phyloP scores from a whole-genome alignment of 2,797 vertebrate genomes.

The Pseudotriccus pelzelni region DNA sequence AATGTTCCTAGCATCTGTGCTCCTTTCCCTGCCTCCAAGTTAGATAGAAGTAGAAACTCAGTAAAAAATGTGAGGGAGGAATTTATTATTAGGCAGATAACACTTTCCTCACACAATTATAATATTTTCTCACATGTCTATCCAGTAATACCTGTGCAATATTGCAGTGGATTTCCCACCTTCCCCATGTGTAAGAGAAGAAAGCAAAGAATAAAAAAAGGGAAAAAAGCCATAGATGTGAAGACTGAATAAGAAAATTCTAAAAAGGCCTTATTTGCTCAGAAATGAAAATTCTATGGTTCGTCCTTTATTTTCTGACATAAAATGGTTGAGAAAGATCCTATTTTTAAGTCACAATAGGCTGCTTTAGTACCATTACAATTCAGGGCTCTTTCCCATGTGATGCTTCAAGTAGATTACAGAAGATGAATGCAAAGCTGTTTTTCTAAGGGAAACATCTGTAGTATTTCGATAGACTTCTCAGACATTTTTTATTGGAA shows the following conservation, averaged over 20 bases:
- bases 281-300: not conserved
- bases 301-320: not conserved
- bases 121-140: not conserved
- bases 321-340: not conserved
- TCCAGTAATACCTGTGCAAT: not conserved
- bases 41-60: not conserved
- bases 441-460: not conserved
- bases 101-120: not conserved
- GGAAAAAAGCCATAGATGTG: not conserved
- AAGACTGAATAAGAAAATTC: not conserved
- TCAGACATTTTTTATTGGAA: not conserved
- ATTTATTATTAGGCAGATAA: not conserved
- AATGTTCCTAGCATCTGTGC: not conserved
- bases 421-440: not conserved
- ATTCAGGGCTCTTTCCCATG: not conserved
- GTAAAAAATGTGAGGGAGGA: not conserved
- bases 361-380: not conserved
- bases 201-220: not conserved
- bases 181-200: not conserved
- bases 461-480: not conserved
- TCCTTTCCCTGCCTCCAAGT: not conserved
- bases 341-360: not conserved
- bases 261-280: not conserved
- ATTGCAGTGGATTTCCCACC: not conserved
- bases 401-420: not conserved